A percentile compares a stretch with the other conserved stretches of the same genome.
These are phyloP conservation scores for Trichogramma evanescens DNA, from an alignment of 2,888 invertebrate species.

Conservation along the genomic window DNA sequence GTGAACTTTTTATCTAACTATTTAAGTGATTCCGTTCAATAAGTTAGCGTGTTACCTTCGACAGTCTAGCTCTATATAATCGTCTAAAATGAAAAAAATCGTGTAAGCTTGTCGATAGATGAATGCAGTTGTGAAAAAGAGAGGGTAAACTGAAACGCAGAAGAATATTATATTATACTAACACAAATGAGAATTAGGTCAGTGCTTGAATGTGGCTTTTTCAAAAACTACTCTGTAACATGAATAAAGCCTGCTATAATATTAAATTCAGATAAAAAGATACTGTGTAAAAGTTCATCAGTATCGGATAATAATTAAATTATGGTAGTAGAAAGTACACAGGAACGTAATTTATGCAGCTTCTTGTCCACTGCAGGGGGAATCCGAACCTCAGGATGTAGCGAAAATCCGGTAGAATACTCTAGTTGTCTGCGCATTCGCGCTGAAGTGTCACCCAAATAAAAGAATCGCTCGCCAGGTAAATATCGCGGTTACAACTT, in stretches of 20 bases:
- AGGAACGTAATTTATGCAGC: background rate
- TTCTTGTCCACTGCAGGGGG: conserved; percentile 15
- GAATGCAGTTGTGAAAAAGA: background rate
- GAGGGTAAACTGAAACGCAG: background rate
- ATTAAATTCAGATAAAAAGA: too few species aligned
- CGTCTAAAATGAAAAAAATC: too few species aligned
- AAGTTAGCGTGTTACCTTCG: too few species aligned
- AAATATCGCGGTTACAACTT: conserved; percentile 39
- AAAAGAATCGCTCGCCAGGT: conserved; percentile 19
- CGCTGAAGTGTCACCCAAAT: conserved; percentile 8
- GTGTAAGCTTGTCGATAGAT: background rate
- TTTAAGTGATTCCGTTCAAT: too few species aligned
- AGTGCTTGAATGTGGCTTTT: too few species aligned
- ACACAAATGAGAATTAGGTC: background rate
- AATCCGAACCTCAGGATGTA: conserved; percentile 40
- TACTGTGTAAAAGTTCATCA: too few species aligned
- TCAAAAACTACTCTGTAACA: too few species aligned
- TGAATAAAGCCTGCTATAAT: too few species aligned
- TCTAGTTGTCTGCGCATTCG: conserved; percentile 24
- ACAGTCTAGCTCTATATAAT: too few species aligned
- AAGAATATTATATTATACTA: conserved; percentile 15
- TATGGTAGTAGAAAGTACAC: too few species aligned
- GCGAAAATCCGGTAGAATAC: conserved; percentile 36
- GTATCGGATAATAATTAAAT: too few species aligned
- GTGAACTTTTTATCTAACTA: too few species aligned